These are phyloP conservation scores for Macrotis lagotis DNA, from an alignment of 2,113 vertebrate species.

Conservation along the genomic window DNA sequence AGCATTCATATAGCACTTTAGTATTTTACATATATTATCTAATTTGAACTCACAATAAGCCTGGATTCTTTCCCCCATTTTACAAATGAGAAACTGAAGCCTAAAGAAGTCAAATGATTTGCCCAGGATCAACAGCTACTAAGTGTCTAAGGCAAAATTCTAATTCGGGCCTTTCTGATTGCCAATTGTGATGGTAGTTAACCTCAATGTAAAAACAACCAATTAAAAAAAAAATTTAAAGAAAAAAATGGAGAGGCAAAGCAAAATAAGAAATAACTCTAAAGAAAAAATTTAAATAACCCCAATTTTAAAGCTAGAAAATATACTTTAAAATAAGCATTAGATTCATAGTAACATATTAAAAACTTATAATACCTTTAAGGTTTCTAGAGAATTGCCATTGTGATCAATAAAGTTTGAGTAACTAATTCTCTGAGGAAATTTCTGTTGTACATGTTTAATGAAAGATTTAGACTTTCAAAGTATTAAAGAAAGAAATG, in stretches of 20 bases:
- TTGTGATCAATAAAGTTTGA: background rate
- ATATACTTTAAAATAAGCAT: background rate
- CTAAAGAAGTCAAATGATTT: background rate
- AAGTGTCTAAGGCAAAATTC: background rate
- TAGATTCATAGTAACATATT: background rate
- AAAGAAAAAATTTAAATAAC: slow-evolving; percentile 17
- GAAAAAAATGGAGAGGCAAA: background rate
- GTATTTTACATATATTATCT: background rate
- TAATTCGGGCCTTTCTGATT: background rate
- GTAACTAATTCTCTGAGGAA: background rate
- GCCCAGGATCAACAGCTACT: background rate
- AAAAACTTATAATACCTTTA: background rate
- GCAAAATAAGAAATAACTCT: background rate
- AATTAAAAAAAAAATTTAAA: too few relatives aligned
- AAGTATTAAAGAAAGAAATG: background rate
- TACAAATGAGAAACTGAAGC: background rate
- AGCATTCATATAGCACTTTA: background rate
- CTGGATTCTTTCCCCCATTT: background rate
- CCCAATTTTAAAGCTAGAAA: background rate
- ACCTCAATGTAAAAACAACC: background rate
- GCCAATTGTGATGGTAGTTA: background rate
- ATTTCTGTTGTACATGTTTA: background rate
- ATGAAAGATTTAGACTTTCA: background rate
- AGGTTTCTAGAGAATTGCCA: background rate
- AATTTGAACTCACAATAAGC: background rate